phyloP scores from a whole-genome alignment of 1,140 invertebrate genomes.

The Bathynomus jamesi region DNA sequence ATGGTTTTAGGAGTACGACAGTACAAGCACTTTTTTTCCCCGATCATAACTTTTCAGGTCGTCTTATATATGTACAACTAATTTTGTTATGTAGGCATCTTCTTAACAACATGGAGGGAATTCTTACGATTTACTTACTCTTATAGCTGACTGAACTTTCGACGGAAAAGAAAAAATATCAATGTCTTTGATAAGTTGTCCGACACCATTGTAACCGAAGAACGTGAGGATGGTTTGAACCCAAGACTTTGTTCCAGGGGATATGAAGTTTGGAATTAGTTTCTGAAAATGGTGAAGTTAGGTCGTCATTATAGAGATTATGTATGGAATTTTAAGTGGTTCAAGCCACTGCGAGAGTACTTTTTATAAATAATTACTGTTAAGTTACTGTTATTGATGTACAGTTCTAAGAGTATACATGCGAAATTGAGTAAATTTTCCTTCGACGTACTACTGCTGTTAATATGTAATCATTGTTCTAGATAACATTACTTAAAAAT shows the following conservation, averaged over 20 bases:
- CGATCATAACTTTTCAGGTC: neutral
- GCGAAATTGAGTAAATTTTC: no score
- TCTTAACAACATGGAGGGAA: neutral
- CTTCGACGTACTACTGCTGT: no score
- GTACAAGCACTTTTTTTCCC: neutral
- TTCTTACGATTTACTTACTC: constrained; percentile 3
- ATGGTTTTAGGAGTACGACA: neutral
- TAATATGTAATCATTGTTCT: no score
- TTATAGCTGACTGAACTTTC: constrained; percentile 15
- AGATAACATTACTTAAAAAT: no score
- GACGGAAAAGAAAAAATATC: constrained; percentile 23
- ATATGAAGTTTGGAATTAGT: neutral
- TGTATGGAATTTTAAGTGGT: no score
- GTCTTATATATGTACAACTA: neutral
- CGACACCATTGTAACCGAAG: constrained; percentile 28
- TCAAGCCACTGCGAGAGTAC: no score
- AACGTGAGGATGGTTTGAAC: constrained; percentile 8
- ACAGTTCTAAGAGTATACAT: no score
- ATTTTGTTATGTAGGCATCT: neutral
- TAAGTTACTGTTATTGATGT: no score
- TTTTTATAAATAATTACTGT: no score
- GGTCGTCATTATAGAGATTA: no score
- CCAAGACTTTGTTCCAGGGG: constrained; percentile 12
- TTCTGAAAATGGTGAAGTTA: no score
- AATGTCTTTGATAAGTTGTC: constrained; percentile 19